Conservation (phyloP, 92 coral and sea anemone genomes). For the Umimayanthus kanabou region DNA sequence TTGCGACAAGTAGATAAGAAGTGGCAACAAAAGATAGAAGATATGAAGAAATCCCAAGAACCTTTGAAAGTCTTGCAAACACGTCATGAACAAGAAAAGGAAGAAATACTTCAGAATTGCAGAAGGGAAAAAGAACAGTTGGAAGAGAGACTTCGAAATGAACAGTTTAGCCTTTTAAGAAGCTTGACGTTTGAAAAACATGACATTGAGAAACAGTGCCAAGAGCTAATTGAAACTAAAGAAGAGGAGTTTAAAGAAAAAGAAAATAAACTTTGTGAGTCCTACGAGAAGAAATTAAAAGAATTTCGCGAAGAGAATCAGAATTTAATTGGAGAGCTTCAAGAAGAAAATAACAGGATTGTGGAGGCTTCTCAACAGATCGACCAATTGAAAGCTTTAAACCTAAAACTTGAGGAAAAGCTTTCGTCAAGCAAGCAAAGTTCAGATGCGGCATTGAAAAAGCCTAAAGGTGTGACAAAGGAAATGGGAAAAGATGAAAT, state of each 20-base stretch:
- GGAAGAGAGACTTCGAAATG: conserved; percentile 77
- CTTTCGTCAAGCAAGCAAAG: conserved; percentile 12
- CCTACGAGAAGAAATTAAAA: conserved; percentile 54
- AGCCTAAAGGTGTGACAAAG: background rate
- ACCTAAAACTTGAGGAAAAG: conserved; percentile 58
- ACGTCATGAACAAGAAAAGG: conserved; percentile 63
- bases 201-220: conserved; percentile 71
- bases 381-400: conserved; percentile 57
- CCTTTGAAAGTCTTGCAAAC: conserved; percentile 53
- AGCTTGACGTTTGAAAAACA: conserved; percentile 87
- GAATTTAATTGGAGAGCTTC: conserved; percentile 56
- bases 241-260: conserved; percentile 67
- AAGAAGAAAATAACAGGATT: conserved; percentile 46
- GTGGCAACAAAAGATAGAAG: conserved; percentile 55
- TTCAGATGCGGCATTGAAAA: background rate
- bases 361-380: conserved; percentile 55
- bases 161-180: conserved; percentile 76
- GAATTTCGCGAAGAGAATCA: conserved; percentile 40
- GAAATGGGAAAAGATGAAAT: background rate
- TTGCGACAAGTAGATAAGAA: conserved; percentile 66
- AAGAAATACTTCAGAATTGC: conserved; percentile 51
- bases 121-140: conserved; percentile 67
- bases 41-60: conserved; percentile 56
- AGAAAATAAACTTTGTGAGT: conserved; percentile 45
- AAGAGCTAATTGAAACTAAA: conserved; percentile 56